A percentile compares a stretch with the other conserved stretches of the same genome.
Conservation (phyloP, 2,797 vertebrate genomes). For the Rhinogobio ventralis region DNA sequence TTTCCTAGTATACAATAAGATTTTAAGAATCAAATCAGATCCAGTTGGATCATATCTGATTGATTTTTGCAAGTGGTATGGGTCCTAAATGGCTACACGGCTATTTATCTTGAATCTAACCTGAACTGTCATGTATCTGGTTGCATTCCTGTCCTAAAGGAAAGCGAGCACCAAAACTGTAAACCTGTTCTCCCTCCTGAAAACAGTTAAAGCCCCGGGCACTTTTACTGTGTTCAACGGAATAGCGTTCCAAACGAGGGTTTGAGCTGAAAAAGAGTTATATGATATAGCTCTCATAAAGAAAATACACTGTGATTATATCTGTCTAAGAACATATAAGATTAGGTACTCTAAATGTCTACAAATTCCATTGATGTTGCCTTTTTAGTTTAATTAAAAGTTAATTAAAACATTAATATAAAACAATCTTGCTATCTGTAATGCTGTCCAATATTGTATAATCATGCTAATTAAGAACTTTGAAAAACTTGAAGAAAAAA, state of each 20-base stretch:
- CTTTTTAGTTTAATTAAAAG: not conserved
- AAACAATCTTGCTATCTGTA: not conserved
- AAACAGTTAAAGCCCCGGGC: conserved; percentile 58
- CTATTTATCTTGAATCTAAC: not conserved
- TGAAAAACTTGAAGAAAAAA: not conserved
- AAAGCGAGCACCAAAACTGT: conserved; percentile 33
- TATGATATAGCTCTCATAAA: not conserved
- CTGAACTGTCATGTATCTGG: conserved; percentile 9
- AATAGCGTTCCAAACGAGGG: conserved; percentile 18
- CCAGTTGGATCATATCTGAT: not conserved
- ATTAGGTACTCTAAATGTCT: not conserved
- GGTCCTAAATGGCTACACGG: no score
- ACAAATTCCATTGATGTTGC: not conserved
- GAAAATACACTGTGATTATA: not conserved
- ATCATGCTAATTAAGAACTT: not conserved
- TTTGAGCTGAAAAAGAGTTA: not conserved
- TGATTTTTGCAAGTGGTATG: accelerated
- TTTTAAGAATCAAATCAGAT: not conserved
- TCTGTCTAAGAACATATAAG: no score
- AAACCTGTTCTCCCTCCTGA: conserved; percentile 53
- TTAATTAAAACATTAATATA: not conserved
- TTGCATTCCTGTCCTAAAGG: conserved; percentile 30
- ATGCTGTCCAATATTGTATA: not conserved
- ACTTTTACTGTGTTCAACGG: not conserved
- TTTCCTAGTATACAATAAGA: not conserved